Conservation (phyloP, 1,140 invertebrate genomes). For the Zophobas morio region DNA sequence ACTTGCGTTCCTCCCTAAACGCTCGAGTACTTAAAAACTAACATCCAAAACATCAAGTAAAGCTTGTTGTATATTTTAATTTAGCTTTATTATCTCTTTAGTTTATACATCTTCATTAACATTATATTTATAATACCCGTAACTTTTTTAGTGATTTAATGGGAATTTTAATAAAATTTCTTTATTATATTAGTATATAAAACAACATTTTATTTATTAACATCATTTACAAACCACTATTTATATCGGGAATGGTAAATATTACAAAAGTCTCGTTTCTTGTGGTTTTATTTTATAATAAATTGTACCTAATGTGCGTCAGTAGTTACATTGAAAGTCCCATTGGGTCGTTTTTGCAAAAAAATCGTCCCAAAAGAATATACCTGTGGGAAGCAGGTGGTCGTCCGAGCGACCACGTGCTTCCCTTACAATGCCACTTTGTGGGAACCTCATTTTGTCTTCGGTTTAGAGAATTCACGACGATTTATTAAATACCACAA, state of each 20-base stretch:
- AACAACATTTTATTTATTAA: conserved; percentile 68
- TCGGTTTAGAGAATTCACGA: conserved; percentile 16
- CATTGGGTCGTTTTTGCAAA: conserved; percentile 48
- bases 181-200: conserved; percentile 66
- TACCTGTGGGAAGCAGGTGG: neutral
- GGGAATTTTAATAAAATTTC: conserved; percentile 64
- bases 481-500: conserved; percentile 43
- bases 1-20: conserved; percentile 44
- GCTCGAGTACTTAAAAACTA: conserved; percentile 51
- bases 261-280: conserved; percentile 59
- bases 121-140: conserved; percentile 63
- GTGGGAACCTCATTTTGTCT: conserved; percentile 32
- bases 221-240: conserved; percentile 66
- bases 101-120: conserved; percentile 57
- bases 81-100: conserved; percentile 56
- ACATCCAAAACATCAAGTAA: conserved; percentile 55
- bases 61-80: conserved; percentile 50
- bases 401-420: conserved; percentile 4
- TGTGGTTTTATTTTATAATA: conserved; percentile 58
- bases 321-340: conserved; percentile 62
- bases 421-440: conserved; percentile 32
- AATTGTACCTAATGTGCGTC: conserved; percentile 65
- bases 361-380: conserved; percentile 16
- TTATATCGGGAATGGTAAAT: conserved; percentile 60
- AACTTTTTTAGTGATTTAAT: conserved; percentile 63